Base-by-base conservation (phyloP, 1,140 invertebrate species). In the Formica selysi region DNA sequence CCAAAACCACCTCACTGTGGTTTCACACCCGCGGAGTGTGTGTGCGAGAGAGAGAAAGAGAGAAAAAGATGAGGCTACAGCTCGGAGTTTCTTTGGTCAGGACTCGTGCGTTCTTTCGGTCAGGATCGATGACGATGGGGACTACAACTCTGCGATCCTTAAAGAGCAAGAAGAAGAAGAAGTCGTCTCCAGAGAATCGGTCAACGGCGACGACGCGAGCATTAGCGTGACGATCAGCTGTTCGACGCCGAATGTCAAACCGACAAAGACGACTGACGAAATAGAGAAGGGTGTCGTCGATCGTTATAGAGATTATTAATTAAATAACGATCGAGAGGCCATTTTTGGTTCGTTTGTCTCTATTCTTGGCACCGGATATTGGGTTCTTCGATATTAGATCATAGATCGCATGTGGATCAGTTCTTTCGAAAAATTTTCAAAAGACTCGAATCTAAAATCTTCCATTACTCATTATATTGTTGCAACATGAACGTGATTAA, bases 1-100 rank as follows among this genome's bases (percentile, higher is more conserved):
- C 93, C 93, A 92, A 94, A 95, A 94, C 93, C 93, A 91, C 94
- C 93, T 94, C 92, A 92, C 94, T 95, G 94, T 94, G 94, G 94
- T 94, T 95, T 95, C 94, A 95, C 94, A 95, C 94, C 94, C 94
- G 93, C 93, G 94, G 92, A 94, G 91, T 85, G 89, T 90, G 51
- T 70, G 76, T 85, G 85, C 85, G 61, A 73, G 65, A 88, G 44
- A 79, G 57, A 87, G 74, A 26, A 10, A 59, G 29, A 61, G 67
- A 76, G 73, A 76, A 6, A 70, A 36, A 64, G 41, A 87, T 65
- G 81, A 79, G 68, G 51, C 62, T 83, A 90, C 87, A 87, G 85
- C 84, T 86, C 78, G 54, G 64, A 90, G 89, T 87, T 91, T 84
- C 89, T 88, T 88, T 64, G 89, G 84, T 86, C 84, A 83, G 87